Base-by-base conservation (phyloP, 2,888 invertebrate genomes). In the Limenitis camilla region DNA sequence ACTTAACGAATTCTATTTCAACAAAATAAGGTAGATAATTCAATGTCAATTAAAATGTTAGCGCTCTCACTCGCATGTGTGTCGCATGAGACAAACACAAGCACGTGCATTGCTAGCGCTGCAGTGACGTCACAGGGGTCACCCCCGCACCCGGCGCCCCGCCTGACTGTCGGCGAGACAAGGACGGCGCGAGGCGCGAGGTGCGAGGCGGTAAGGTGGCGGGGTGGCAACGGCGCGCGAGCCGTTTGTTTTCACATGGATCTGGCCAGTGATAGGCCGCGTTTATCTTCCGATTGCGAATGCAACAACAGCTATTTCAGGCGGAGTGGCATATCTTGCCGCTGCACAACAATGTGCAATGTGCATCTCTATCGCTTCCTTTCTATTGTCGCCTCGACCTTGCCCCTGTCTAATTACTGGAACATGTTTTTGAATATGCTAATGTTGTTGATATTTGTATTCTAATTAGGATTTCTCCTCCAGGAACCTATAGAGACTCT, bases 221-320 rank as follows among this genome's bases (percentile, higher is more conserved):
- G 66, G 73, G 74, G 69, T 69, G 85, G 81, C 82, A 82, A 81
- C 83, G 74, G 64, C 79, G 83, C 81, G 69, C 70, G 70, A 71
- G 71, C 75, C 72, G 77, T 75, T 83, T 83, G 82, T 81, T 84
- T 84, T 82, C 72, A 78, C 78, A 75, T 74, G 73, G 74, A 75
- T 73, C 71, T 19, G 19, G 71, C 72, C 67, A 70, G 74, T 77
- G 80, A 82, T 84, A 81, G 80, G 81, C 77, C 73, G 81, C 69
- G 77, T 77, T 81, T 84, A 79, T 86, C 82, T 82, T 77, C 79
- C 78, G 79, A 84, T 79, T 81, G 78, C 77, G 69, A 80, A 78
- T 83, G 83, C 81, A 81, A 75, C 78, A 69, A 76, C 78, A 69
- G 76, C 78, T 79, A 80, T 78, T 81, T 75, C 74, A 71, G 72